A percentile compares a stretch with the other conserved stretches of the same genome.
These are phyloP conservation scores for Oegoconia quadripuncta DNA, from an alignment of 2,888 invertebrate genomes.

Conservation along the genomic window DNA sequence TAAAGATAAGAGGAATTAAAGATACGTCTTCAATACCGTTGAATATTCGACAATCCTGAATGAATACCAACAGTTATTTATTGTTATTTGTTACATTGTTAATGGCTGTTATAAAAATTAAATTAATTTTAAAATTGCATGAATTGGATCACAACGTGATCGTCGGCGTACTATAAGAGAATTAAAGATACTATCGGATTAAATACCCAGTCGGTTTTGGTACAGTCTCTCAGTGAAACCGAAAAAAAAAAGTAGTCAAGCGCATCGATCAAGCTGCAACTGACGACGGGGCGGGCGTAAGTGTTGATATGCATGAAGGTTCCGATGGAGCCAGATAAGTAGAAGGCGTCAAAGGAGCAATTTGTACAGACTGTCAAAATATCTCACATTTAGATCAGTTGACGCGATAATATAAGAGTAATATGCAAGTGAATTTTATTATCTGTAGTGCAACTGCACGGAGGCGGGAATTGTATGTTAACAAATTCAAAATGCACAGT, in stretches of 20 bases:
- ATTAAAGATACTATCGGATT: no score
- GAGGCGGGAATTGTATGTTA: not conserved
- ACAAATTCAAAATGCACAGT: constrained; percentile 1
- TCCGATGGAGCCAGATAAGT: constrained; percentile 52
- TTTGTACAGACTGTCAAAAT: constrained; percentile 63
- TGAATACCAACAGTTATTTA: not conserved
- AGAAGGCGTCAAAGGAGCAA: constrained; percentile 59
- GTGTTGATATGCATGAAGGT: constrained; percentile 45
- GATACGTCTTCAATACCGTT: constrained; percentile 10
- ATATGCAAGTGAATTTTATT: constrained; percentile 30
- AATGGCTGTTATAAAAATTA: no score
- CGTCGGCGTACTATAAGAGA: no score
- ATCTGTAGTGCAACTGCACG: constrained; percentile 2
- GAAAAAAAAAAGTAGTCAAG: constrained; percentile 24
- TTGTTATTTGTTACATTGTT: constrained; percentile 5
- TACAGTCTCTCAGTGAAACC: constrained; percentile 32
- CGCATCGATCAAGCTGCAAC: constrained; percentile 37
- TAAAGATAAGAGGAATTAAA: constrained; percentile 9
- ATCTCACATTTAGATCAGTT: constrained; percentile 49
- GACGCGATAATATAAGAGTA: constrained; percentile 43
- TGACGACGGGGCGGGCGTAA: constrained; percentile 22
- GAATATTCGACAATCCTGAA: constrained; percentile 2
- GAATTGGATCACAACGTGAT: no score
- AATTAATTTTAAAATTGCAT: no score
- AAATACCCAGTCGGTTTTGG: no score